Base-by-base conservation (phyloP, 92 coral and sea anemone genomes). In the Zoanthus solanderi region DNA sequence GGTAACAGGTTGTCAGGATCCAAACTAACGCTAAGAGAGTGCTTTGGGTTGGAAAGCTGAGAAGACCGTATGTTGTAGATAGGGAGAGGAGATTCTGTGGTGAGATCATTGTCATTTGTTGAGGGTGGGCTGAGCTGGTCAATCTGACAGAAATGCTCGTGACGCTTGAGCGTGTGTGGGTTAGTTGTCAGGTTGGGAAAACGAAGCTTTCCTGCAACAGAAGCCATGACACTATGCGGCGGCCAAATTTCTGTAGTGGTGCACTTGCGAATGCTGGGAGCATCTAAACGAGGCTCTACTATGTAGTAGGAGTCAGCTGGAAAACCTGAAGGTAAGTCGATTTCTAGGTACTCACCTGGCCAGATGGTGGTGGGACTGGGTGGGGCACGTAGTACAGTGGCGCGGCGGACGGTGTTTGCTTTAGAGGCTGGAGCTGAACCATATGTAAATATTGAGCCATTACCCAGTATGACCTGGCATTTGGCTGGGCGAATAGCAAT, bases 321-420 rank as follows among this genome's bases (percentile, higher is more conserved):
- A 37, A 52, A 53, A 30, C 60, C 87, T 37, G 54, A 11, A 0
- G 91, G 83, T 58, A 86, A 23, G 65, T 86, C 72, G 17, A 44
- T 34, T 58, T 86, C 84, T 9, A 76, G 72, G 90, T 23, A 69
- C 44, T 90, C 90, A 11, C 90, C 90, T 16, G 96, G 91, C 91
- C 91, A 90, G 34, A 87, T 76, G 31, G 88, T 87, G 2, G 78
- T 82, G 56, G 88, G 34, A 60, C 74, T 46, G 9, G 93, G 34
- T 65, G 93, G 90, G 32, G 89, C 93, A 37, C 66, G 81, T 0
- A 87, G 79, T 47, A 83, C 88, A 16, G 88, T 50, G 11, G 91
- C 88, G 29, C 82, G 71, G 12, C 87, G 78, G 50, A 72, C 88
- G 65, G 87, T 29, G 73, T 76, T 34, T 31, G 17, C 16, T 29